phyloP scores from a whole-genome alignment of 2,113 vertebrate genomes.

The Hippoglossus stenolepis region DNA sequence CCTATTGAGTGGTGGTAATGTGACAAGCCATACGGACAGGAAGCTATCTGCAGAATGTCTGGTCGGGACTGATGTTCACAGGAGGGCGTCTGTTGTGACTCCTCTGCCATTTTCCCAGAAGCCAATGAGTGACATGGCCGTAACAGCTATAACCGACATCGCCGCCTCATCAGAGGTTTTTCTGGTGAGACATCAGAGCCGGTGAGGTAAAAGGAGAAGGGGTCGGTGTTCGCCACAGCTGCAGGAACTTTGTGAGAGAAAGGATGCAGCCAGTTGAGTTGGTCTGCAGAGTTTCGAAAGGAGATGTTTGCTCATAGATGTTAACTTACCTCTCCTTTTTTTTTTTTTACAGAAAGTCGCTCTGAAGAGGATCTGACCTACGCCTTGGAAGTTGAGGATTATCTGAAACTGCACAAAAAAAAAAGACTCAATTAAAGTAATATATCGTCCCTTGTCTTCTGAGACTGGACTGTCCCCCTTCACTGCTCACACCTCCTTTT shows the following conservation, averaged over 20 bases:
- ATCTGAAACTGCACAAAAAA: conserved; percentile 13
- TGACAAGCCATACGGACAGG: conserved; percentile 67
- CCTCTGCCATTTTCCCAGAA: conserved; percentile 71
- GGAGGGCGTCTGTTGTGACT: conserved; percentile 43
- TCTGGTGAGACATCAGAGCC: conserved; percentile 14
- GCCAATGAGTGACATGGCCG: conserved; percentile 32
- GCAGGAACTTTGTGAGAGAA: background rate
- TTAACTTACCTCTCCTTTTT: conserved; percentile 31
- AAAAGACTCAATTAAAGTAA: background rate
- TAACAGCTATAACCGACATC: conserved; percentile 39
- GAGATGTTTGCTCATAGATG: background rate
- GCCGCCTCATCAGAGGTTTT: conserved; percentile 23
- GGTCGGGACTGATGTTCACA: conserved; percentile 44
- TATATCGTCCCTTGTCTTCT: background rate
- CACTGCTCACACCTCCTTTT: conserved; percentile 26
- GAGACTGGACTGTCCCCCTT: conserved; percentile 36
- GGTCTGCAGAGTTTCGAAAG: background rate
- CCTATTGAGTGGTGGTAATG: conserved; percentile 60
- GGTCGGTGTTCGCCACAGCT: background rate
- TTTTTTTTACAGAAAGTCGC: conserved; percentile 19
- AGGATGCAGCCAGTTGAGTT: background rate
- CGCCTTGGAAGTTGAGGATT: conserved; percentile 26
- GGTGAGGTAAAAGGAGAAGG: background rate
- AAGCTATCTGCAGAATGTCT: conserved; percentile 75
- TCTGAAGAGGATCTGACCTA: conserved; percentile 18